Evolutionary conservation across 1,140 invertebrate species (phyloP).

Genomic region (Achatina immaculata): DNA sequence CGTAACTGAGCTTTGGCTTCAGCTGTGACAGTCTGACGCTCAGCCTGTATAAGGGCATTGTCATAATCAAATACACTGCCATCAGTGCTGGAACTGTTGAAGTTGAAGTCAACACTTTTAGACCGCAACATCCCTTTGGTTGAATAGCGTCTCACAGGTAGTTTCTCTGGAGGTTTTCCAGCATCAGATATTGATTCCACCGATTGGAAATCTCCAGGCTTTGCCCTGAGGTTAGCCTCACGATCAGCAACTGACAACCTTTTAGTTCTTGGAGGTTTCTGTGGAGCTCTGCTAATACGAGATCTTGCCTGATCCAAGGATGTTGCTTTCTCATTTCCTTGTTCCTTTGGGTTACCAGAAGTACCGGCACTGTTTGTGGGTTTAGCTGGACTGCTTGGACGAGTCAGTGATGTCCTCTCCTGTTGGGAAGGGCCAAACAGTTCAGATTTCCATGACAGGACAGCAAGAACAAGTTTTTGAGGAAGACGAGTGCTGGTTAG

Average conservation of each 20-base stretch:
- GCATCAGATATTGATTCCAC: background rate
- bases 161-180: background rate
- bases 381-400: background rate
- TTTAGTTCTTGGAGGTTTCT: conserved; percentile 1
- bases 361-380: background rate
- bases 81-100: conserved; percentile 38
- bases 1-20: background rate
- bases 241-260: background rate
- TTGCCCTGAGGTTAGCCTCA: background rate
- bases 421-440: conserved; percentile 10
- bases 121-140: background rate
- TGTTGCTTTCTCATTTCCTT: background rate
- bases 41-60: conserved; percentile 11
- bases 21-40: background rate
- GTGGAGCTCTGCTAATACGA: background rate
- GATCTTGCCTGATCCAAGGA: background rate
- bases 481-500: conserved; percentile 43
- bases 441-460: conserved; percentile 45
- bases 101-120: conserved; percentile 37
- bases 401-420: background rate
- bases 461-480: conserved; percentile 39
- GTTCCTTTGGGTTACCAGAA: background rate
- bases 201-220: background rate
- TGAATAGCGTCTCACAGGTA: background rate
- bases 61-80: conserved; percentile 41